phyloP scores from a whole-genome alignment of 2,888 invertebrate genomes.

The Sussaba pulchella region DNA sequence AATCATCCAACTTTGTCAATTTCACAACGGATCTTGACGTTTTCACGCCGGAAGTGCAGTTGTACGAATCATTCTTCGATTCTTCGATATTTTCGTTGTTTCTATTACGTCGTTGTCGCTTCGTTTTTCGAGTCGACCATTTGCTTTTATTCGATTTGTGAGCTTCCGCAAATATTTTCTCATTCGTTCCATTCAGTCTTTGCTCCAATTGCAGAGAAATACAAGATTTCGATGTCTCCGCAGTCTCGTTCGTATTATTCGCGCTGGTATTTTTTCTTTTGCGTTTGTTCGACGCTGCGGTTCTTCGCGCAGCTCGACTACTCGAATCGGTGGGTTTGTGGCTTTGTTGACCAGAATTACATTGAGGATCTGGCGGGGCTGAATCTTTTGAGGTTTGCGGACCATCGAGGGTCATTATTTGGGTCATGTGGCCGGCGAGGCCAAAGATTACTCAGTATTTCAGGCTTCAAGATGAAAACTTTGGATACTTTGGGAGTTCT shows the following conservation, averaged over 20 bases:
- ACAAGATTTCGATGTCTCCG: neutral
- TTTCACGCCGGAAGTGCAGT: slow-evolving; percentile 6
- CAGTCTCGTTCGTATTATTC: neutral
- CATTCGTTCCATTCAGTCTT: slow-evolving; percentile 10
- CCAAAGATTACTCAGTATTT: slow-evolving; percentile 60
- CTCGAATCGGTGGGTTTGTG: neutral
- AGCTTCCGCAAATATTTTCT: neutral
- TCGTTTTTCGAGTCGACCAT: slow-evolving; percentile 28
- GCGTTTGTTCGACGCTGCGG: neutral
- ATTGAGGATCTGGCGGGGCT: neutral
- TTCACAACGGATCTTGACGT: slow-evolving; percentile 51
- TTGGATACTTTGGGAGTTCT: slow-evolving; percentile 29
- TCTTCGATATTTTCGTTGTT: neutral
- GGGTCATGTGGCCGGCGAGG: slow-evolving; percentile 28
- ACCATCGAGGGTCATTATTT: neutral
- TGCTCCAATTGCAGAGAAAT: neutral
- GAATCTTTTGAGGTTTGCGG: neutral
- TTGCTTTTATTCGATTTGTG: neutral
- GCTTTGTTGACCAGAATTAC: neutral
- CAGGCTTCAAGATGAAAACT: slow-evolving; percentile 63
- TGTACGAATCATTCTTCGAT: neutral
- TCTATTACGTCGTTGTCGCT: slow-evolving; percentile 21
- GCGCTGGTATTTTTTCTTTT: slow-evolving; percentile 7
- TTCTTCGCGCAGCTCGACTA: neutral
- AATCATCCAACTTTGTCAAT: slow-evolving; percentile 63